Percentiles rank a stretch among this genome's conserved stretches.
Conservation (phyloP, 1,140 invertebrate genomes). For the Drosophila ficusphila region DNA sequence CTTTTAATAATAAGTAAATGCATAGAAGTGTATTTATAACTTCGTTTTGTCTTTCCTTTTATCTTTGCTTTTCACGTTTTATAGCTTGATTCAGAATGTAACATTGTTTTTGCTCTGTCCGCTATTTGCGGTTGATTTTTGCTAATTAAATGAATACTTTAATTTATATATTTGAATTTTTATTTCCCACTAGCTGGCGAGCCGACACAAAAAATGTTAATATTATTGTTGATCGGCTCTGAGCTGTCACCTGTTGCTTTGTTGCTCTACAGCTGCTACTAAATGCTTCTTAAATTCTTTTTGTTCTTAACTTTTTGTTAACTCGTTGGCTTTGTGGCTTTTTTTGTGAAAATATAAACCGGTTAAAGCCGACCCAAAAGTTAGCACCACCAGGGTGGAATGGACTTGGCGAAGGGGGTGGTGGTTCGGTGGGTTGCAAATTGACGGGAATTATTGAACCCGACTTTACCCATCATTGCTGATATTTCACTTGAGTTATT, state of each 20-base stretch:
- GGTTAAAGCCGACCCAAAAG: conserved; percentile 65
- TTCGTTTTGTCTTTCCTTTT: conserved; percentile 7
- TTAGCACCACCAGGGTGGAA: conserved; percentile 38
- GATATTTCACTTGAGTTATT: background rate
- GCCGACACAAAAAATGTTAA: conserved; percentile 16
- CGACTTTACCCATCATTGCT: conserved; percentile 2
- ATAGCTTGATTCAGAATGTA: conserved; percentile 13
- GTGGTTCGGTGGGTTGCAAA: conserved; percentile 1
- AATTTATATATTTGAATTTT: conserved; percentile 45
- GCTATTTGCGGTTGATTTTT: conserved; percentile 29
- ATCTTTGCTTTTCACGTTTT: background rate
- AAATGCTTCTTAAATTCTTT: conserved; percentile 35
- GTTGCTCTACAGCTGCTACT: conserved; percentile 32
- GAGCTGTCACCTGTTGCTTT: conserved; percentile 67
- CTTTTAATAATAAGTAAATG: background rate
- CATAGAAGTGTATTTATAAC: conserved; percentile 13
- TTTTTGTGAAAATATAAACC: conserved; percentile 61
- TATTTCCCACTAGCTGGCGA: conserved; percentile 27
- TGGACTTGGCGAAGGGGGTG: background rate
- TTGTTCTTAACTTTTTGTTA: conserved; percentile 36
- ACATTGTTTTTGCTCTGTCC: conserved; percentile 1
- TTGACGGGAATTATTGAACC: conserved; percentile 29
- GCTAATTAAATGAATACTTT: conserved; percentile 59
- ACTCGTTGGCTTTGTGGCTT: conserved; percentile 35
- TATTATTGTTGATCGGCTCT: conserved; percentile 32